These are phyloP conservation scores for Thera britannica DNA, from an alignment of 2,888 invertebrate species.

Conservation along the genomic window DNA sequence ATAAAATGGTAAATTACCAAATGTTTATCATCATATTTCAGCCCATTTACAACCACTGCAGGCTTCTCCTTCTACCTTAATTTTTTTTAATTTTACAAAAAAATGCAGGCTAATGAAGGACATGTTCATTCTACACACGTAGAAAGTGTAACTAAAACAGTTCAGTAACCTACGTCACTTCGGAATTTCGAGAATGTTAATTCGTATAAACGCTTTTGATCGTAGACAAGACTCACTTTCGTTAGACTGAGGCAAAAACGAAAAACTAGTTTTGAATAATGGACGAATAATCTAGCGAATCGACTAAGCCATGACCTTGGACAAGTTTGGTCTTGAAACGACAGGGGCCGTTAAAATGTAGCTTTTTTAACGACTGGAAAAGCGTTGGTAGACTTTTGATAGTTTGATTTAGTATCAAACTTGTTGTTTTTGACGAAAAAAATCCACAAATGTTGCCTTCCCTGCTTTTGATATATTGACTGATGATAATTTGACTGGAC, in stretches of 20 bases:
- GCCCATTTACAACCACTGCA: too few species aligned
- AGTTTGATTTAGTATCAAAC: too few species aligned
- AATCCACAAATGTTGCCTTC: too few species aligned
- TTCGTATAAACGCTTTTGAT: slow-evolving; percentile 21
- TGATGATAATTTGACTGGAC: too few species aligned
- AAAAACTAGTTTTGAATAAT: slow-evolving; percentile 60
- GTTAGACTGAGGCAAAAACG: slow-evolving; percentile 54
- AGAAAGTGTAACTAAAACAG: slow-evolving; percentile 4
- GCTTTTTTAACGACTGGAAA: slow-evolving; percentile 12
- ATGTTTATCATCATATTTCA: too few species aligned
- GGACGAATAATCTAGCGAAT: slow-evolving; percentile 42
- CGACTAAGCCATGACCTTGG: slow-evolving; percentile 57
- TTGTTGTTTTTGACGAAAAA: too few species aligned
- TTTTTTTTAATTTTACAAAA: too few species aligned
- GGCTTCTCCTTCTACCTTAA: too few species aligned
- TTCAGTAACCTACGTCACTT: slow-evolving; percentile 10
- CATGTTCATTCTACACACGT: background rate
- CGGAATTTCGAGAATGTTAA: slow-evolving; percentile 26
- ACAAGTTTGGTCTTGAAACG: slow-evolving; percentile 48
- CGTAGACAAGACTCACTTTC: slow-evolving; percentile 49
- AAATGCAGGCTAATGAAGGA: too few species aligned
- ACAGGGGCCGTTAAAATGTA: slow-evolving; percentile 43
- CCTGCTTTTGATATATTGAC: too few species aligned
- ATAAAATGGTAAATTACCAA: too few species aligned
- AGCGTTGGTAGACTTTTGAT: too few species aligned